Evolutionary conservation across 2,797 vertebrate species (phyloP), one percentile per base, ranked within the genome.

Genomic region (Tangara arthus): DNA sequence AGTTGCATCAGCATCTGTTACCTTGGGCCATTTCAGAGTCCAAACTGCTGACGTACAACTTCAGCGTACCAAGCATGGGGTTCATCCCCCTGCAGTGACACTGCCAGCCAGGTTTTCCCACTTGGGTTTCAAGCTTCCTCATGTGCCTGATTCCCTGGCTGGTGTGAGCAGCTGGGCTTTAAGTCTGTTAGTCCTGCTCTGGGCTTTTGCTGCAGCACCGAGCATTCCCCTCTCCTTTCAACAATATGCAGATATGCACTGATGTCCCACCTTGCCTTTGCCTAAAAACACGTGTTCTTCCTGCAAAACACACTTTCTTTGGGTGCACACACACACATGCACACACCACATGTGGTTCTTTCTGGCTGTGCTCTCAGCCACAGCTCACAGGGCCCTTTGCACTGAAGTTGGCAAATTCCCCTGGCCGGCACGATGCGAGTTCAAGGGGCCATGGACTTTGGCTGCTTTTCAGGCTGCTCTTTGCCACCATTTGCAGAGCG

Each of bases 1-100:
- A 18, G 21, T 87, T 90, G 42, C 70, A 59, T 70, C 91, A 87
- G 47, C n/a, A 16, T 21, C 9, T 28, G 46, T 76, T 84, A 76
- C 50, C 47, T 76, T 72, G 73, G 55, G 63, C 50, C 26, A 8
- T 87, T 83, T 82, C 66, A 59, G 83, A 82, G 79, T 63, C 44
- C 87, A 57, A 30, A 50, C 12, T 44, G 9, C 50, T 39, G 19
- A n/a, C 78, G 42, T 22, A 7, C 2, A 7, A 15, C 5, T 20
- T 68, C 44, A 81, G 56, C 0, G 0, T 7, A 20, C 12, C 14
- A 55, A 46, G 9, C 8, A 24, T 0, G 1, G 1, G 16, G n/a
- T 61, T 73, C 27, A 8, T 17, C 12, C 11, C 27, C 24, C 37
- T 52, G 47, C 47, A 14, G 20, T 24, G 44, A 28, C 34, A 28